A percentile compares a stretch with the other conserved stretches of the same genome.
Conservation (phyloP, 1,140 invertebrate genomes). For the Zaprionus vittiger region DNA sequence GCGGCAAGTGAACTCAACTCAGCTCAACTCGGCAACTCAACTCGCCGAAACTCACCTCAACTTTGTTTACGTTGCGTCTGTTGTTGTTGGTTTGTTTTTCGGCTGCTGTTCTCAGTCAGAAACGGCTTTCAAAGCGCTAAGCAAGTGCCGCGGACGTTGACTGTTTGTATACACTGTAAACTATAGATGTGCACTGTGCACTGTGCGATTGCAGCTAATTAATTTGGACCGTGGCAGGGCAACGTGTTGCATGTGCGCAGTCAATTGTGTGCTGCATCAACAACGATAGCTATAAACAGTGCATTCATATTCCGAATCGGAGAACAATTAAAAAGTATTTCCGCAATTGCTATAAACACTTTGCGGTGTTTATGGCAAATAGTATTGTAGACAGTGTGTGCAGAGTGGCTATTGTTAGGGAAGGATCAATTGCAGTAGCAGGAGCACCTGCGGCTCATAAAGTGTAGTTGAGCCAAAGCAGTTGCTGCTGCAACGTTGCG, state of each 20-base stretch:
- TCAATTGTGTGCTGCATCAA: not conserved
- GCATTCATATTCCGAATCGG: constrained; percentile 37
- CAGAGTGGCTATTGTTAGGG: constrained; percentile 27
- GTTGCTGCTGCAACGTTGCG: constrained; percentile 39
- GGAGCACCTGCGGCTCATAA: not conserved
- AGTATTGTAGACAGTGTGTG: constrained; percentile 59
- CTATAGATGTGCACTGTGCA: constrained; percentile 16
- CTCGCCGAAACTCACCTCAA: constrained; percentile 24
- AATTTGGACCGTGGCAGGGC: not conserved
- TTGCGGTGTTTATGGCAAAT: constrained; percentile 38
- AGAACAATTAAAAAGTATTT: constrained; percentile 61
- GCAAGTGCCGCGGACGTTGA: constrained; percentile 65
- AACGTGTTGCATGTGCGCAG: constrained; percentile 1
- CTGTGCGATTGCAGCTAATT: constrained; percentile 28
- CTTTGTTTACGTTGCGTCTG: constrained; percentile 31
- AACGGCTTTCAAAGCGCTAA: constrained; percentile 76
- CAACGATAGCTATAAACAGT: constrained; percentile 9
- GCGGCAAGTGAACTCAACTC: constrained; percentile 24
- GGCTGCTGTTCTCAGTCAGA: constrained; percentile 71
- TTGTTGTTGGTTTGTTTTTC: constrained; percentile 31
- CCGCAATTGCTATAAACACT: constrained; percentile 66
- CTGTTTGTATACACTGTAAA: constrained; percentile 23
- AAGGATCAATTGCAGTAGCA: constrained; percentile 49
- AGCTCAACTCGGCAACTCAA: constrained; percentile 10
- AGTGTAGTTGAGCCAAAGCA: constrained; percentile 42